phyloP scores from a whole-genome alignment of 2,888 invertebrate genomes.

The Caenorhabditis angaria region DNA sequence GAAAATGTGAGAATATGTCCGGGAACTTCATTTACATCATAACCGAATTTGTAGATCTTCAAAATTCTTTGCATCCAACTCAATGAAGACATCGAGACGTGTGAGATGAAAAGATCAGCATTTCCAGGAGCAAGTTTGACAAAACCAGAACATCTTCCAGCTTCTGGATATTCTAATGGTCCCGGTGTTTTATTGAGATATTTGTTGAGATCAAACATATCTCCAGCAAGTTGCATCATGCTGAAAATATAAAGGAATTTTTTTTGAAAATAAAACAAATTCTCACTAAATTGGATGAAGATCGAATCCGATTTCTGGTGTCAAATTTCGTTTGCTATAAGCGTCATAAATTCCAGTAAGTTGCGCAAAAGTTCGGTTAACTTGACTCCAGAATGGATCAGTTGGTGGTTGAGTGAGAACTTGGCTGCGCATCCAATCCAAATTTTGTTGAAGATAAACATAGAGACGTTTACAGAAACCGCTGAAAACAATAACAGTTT shows the following conservation, averaged over 20 bases:
- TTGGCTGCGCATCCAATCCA: slow-evolving; percentile 66
- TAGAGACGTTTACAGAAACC: slow-evolving; percentile 62
- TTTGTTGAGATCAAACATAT: slow-evolving; percentile 68
- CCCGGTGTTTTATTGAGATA: slow-evolving; percentile 65
- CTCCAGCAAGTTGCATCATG: slow-evolving; percentile 70
- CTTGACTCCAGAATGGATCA: slow-evolving; percentile 63
- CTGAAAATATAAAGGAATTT: slow-evolving; percentile 33
- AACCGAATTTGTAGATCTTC: slow-evolving; percentile 78
- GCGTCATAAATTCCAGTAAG: slow-evolving; percentile 68
- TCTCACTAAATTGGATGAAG: slow-evolving; percentile 61
- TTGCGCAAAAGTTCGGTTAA: slow-evolving; percentile 69
- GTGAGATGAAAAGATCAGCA: slow-evolving; percentile 65
- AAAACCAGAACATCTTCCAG: slow-evolving; percentile 67
- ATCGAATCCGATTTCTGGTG: slow-evolving; percentile 63
- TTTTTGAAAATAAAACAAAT: not conserved
- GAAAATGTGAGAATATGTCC: slow-evolving; percentile 70
- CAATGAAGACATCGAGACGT: slow-evolving; percentile 69
- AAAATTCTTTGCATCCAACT: slow-evolving; percentile 70
- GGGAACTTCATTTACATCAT: slow-evolving; percentile 74
- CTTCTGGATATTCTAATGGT: slow-evolving; percentile 60
- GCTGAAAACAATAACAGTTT: slow-evolving; percentile 23
- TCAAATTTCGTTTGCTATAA: slow-evolving; percentile 57
- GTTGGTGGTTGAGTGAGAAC: slow-evolving; percentile 45
- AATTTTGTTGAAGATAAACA: slow-evolving; percentile 58
- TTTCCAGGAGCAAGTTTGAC: slow-evolving; percentile 65